Conservation (phyloP, 2,888 invertebrate species). For the Acronicta aceris region DNA sequence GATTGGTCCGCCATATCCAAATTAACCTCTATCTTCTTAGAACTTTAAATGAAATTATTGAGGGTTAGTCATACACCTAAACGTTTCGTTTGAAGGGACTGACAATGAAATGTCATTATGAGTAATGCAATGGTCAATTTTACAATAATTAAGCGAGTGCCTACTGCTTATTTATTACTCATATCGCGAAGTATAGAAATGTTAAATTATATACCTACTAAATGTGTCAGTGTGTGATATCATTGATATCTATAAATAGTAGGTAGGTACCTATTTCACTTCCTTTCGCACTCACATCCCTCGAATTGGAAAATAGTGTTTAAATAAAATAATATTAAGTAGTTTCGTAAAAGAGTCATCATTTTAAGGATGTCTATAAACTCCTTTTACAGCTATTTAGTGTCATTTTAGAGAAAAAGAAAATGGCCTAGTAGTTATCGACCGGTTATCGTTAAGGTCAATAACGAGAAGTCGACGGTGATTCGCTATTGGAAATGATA, state of each 20-base stretch:
- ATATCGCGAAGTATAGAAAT: conserved; percentile 39
- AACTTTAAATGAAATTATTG: conserved; percentile 45
- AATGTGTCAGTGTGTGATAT: background rate
- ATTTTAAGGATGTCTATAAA: background rate
- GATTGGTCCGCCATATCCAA: conserved; percentile 1
- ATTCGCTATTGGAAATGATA: conserved; percentile 33
- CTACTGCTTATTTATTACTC: conserved; percentile 41
- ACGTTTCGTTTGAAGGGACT: conserved; percentile 51
- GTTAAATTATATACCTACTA: conserved; percentile 3
- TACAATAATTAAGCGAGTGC: conserved; percentile 27
- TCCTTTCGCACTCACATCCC: no score
- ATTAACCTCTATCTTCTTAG: conserved; percentile 21
- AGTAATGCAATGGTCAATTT: conserved; percentile 52
- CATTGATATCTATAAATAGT: background rate
- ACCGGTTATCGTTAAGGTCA: conserved; percentile 51
- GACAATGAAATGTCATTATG: conserved; percentile 55
- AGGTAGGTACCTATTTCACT: no score
- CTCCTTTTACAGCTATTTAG: background rate
- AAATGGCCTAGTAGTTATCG: conserved; percentile 16
- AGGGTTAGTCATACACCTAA: conserved; percentile 50
- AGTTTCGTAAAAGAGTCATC: background rate
- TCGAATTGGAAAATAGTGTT: background rate
- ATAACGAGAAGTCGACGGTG: conserved; percentile 62
- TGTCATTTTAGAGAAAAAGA: conserved; percentile 18
- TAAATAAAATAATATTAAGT: no score